A percentile compares a stretch with the other conserved stretches of the same genome.
These are phyloP conservation scores for Rhadina sibilatrix DNA, from an alignment of 2,113 vertebrate species.

Conservation along the genomic window DNA sequence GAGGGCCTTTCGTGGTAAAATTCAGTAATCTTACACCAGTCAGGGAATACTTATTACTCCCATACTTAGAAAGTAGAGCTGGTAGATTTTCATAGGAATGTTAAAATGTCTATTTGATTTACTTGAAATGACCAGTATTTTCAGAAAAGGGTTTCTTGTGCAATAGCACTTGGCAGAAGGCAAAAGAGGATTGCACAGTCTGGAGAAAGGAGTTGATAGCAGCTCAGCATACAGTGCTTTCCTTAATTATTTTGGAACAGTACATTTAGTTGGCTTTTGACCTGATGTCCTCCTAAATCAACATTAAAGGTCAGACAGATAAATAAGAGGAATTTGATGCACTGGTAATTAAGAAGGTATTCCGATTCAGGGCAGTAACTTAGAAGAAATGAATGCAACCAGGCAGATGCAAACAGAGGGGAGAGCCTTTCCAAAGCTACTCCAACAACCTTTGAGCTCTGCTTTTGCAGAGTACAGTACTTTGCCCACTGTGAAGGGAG, in stretches of 20 bases:
- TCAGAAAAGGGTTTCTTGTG: neutral
- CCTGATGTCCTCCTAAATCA: slow-evolving; percentile 7
- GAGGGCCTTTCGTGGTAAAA: neutral
- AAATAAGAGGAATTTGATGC: slow-evolving; percentile 12
- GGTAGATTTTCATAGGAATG: neutral
- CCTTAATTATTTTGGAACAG: neutral
- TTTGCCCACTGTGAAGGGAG: neutral
- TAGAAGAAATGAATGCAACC: neutral
- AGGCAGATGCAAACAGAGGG: neutral
- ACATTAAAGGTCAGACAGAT: neutral
- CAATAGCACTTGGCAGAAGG: neutral
- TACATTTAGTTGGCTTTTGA: neutral
- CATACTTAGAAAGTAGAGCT: neutral
- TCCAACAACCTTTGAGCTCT: neutral
- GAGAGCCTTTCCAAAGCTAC: neutral
- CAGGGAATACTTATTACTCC: neutral
- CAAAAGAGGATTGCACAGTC: neutral
- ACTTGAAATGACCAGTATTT: neutral
- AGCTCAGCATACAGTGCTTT: neutral
- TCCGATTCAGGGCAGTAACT: neutral
- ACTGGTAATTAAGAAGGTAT: slow-evolving; percentile 3
- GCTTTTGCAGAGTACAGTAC: neutral
- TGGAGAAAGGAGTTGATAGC: neutral
- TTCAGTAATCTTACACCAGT: neutral
- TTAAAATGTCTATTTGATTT: neutral